Evolutionary conservation across 1,140 invertebrate species (phyloP).

Genomic region (Drosophila melanogaster): DNA sequence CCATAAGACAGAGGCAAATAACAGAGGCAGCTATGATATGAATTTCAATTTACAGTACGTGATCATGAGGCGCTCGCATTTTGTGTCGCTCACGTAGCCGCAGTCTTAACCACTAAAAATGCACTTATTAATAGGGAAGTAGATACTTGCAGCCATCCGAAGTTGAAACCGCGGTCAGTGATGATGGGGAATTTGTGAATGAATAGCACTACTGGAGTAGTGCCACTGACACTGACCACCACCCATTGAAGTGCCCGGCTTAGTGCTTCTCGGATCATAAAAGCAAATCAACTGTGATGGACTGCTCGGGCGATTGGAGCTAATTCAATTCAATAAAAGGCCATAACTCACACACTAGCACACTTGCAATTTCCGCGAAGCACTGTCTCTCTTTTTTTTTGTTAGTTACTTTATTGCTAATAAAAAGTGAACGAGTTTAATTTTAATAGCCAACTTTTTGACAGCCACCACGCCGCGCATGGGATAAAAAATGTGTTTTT

Average conservation of each 20-base stretch:
- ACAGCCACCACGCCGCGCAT: constrained; percentile 17
- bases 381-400: background rate
- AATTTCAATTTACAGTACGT: constrained; percentile 79
- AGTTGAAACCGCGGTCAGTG: constrained; percentile 22
- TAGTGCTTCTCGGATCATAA: constrained; percentile 21
- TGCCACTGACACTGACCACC: background rate
- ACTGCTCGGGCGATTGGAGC: constrained; percentile 39
- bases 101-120: constrained; percentile 46
- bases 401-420: constrained; percentile 37
- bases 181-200: constrained; percentile 23
- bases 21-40: constrained; percentile 72
- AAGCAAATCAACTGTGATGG: constrained; percentile 29
- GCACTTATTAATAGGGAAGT: constrained; percentile 58
- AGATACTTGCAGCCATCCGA: constrained; percentile 5
- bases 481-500: constrained; percentile 11
- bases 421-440: constrained; percentile 53
- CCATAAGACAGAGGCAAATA: constrained; percentile 43
- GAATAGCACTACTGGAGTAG: constrained; percentile 5
- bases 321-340: constrained; percentile 56
- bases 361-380: constrained; percentile 10
- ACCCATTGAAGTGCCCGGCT: background rate
- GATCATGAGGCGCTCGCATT: constrained; percentile 68
- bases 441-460: constrained; percentile 46
- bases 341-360: constrained; percentile 28
- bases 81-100: constrained; percentile 57